Evolutionary conservation across 2,113 vertebrate species (phyloP).

Genomic region (Phoenicopterus ruber): DNA sequence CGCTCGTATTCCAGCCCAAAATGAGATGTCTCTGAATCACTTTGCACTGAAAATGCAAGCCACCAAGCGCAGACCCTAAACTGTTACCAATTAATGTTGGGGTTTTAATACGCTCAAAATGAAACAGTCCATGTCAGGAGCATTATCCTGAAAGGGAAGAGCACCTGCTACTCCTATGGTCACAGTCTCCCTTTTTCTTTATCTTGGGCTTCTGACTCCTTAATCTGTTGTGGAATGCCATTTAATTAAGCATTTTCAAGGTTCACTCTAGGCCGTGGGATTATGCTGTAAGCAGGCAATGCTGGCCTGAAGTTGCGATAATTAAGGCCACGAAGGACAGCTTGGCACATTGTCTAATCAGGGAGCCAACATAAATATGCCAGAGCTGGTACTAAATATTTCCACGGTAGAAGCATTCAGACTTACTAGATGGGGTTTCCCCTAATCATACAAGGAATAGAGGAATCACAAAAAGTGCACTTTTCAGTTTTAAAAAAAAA

Average conservation of each 20-base stretch:
- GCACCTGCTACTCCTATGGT: constrained; percentile 22
- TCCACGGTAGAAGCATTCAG: background rate
- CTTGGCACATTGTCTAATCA: constrained; percentile 56
- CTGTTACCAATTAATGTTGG: background rate
- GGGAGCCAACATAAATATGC: constrained; percentile 56
- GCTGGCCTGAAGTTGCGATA: constrained; percentile 53
- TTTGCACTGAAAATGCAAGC: background rate
- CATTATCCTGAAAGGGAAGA: background rate
- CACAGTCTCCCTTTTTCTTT: constrained; percentile 32
- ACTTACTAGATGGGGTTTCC: background rate
- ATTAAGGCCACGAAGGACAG: constrained; percentile 63
- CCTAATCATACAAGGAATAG: background rate
- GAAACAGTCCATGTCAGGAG: background rate
- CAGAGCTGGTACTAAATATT: constrained; percentile 42
- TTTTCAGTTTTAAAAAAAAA: background rate
- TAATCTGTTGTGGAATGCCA: constrained; percentile 67
- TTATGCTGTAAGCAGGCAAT: constrained; percentile 48
- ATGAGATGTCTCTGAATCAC: background rate
- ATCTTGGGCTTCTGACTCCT: constrained; percentile 55
- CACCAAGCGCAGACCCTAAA: background rate
- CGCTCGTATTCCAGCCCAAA: background rate
- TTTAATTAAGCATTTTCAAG: constrained; percentile 67
- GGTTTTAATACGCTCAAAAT: background rate
- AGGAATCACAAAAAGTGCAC: background rate
- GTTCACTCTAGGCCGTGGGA: constrained; percentile 65